phyloP scores from a whole-genome alignment of 2,888 invertebrate species.

The Carabus problematicus region DNA sequence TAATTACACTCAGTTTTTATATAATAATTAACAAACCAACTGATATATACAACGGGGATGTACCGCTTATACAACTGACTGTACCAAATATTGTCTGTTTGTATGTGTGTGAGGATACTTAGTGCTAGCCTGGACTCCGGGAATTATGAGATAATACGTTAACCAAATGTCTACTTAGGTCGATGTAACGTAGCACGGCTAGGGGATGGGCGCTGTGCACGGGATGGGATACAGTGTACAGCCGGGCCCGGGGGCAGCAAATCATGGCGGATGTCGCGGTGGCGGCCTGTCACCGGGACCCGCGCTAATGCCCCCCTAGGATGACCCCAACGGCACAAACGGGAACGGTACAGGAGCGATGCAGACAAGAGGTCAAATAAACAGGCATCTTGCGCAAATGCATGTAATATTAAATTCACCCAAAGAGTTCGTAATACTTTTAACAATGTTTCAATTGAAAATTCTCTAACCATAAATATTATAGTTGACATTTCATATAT shows the following conservation, averaged over 20 bases:
- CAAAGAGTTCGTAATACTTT: too few species aligned
- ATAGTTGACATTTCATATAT: too few species aligned
- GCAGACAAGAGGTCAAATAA: neutral
- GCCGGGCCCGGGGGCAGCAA: constrained; percentile 45
- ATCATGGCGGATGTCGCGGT: constrained; percentile 48
- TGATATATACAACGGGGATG: too few species aligned
- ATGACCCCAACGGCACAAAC: constrained; percentile 45
- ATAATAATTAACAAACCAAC: too few species aligned
- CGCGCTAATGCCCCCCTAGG: constrained; percentile 48
- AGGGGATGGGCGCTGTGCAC: constrained; percentile 43
- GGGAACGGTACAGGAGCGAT: neutral
- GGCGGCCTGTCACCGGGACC: constrained; percentile 45
- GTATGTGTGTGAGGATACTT: constrained; percentile 50
- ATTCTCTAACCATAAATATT: too few species aligned
- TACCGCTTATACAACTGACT: too few species aligned
- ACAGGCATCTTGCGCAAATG: neutral
- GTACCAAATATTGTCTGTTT: neutral
- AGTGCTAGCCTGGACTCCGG: constrained; percentile 56
- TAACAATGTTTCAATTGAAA: too few species aligned
- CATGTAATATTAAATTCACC: neutral
- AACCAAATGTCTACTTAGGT: constrained; percentile 56
- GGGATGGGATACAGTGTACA: constrained; percentile 44
- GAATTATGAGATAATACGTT: constrained; percentile 60
- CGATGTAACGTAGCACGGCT: constrained; percentile 42
- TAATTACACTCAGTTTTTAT: too few species aligned